Evolutionary conservation across 1,140 invertebrate genomes (phyloP), one percentile per base, ranked within the genome.

Genomic region (Conopomorpha cramerella): DNA sequence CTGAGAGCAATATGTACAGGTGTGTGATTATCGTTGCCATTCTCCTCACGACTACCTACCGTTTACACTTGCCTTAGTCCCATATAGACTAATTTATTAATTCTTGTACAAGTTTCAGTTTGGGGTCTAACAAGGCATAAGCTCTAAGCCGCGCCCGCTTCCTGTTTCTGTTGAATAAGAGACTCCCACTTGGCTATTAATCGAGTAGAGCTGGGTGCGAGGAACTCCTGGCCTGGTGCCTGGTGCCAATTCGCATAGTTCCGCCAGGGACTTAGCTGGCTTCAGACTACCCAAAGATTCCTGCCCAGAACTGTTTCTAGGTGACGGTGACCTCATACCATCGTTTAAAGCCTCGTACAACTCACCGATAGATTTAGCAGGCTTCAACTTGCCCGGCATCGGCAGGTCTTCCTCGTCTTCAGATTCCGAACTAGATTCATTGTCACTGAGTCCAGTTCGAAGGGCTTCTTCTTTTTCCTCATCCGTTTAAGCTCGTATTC

Each of bases 401-500:
- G 80, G 79, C 34, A 79, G 77, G 19, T 82, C 77, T 18, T 82
- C 80, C 30, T 82, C 81, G 32, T 81, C 81, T 15, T 82, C 81
- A 0, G 81, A 82, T 33, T 81, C 80, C 0, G 71, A 74, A 23
- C 60, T 63, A 0, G 43, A 59, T 30, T 77, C 70, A 12, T 73
- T 74, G 30, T 81, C 80, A 36, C 77, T 79, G 18, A 78, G 46
- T 80, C 78, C 23, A 78, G 51, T 35, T 81, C 77, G 36, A 65
- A 80, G 26, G 65, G 80, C 41, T 66, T 74, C 35, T 70, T 65
- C 42, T 81, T 81, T 42, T 68, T 77, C 26, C 80, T 67, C 56
- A 79, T 73, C 32, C 77, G 85, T 80, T 86, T 89, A 8, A 91
- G 65, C 50, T 91, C 88, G 35, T 85, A 81, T 50, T 91, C 88